Base-by-base conservation (phyloP, 1,140 invertebrate species). In the Drosophila sulfurigaster region DNA sequence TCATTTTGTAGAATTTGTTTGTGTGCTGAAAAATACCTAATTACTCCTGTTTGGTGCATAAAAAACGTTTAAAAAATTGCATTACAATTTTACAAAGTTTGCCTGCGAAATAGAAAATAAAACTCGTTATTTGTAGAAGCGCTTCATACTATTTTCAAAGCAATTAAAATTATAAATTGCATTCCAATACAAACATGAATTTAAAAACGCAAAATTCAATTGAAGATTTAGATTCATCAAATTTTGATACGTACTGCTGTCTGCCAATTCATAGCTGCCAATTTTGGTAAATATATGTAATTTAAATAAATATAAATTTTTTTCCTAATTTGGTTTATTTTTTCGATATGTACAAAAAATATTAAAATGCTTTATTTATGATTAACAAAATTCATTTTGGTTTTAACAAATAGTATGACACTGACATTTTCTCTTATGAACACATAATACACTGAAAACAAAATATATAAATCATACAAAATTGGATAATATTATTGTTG, bases 11-110 rank as follows among this genome's bases (percentile, higher is more conserved):
- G 5, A 32, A 38, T 38, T 38, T 38, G 35, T 38, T 38, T 38
- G 45, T 63, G 82, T 90, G 85, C 86, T 89, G 81, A 79, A 89
- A 88, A 85, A 64, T 62, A 70, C 76, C 80, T 72, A 85, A 67
- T 78, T 79, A 71, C 49, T 64, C 28, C 67, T 69, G 1, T 67
- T 64, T 60, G 80, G 82, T 87, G 80, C 83, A 87, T 80, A 78
- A 71, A 71, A 88, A 80, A 78, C 63, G 54, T 80, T 80, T 75
- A 71, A 78, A 89, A 89, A 73, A 45, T 77, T 82, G 57, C 59
- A 51, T 79, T 56, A 56, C 43, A 65, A 74, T 71, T 81, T 85
- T 89, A 89, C 85, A 89, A 89, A 70, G 48, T 81, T 89, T 89
- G 85, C 85, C 85, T 89, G 85, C 49, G 86, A 66, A 82, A 62